phyloP scores from a whole-genome alignment of 1,140 invertebrate genomes.

The Branchinecta lynchi region DNA sequence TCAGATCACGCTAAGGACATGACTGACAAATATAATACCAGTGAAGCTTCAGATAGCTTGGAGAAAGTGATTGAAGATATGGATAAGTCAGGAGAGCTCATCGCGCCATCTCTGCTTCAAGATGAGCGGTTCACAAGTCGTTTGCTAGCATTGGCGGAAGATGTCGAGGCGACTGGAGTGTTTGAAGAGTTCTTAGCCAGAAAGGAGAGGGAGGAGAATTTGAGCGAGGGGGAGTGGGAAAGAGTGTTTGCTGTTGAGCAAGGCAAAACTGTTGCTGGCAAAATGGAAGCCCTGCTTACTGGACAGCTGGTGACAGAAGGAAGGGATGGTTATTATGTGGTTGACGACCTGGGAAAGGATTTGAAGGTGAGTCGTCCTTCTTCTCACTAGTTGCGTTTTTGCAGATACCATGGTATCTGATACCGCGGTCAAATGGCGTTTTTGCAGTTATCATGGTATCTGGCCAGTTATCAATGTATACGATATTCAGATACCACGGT shows the following conservation, averaged over 20 bases:
- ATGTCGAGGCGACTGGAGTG: neutral
- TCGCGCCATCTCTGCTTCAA: neutral
- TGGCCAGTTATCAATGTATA: no score
- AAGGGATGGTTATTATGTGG: neutral
- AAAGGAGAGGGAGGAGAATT: neutral
- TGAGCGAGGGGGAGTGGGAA: neutral
- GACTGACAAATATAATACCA: neutral
- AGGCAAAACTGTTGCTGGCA: neutral
- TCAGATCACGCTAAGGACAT: neutral
- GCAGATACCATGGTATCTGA: no score
- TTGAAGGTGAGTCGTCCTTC: neutral
- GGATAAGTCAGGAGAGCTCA: neutral
- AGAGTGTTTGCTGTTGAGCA: neutral
- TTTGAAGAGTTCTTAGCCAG: neutral
- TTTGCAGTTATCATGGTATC: no score
- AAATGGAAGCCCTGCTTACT: neutral
- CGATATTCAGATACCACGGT: no score
- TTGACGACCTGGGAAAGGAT: neutral
- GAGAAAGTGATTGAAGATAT: neutral
- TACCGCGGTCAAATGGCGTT: no score
- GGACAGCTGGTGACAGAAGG: neutral
- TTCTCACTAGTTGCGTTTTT: no score
- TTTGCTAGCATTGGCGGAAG: neutral
- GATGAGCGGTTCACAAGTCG: neutral
- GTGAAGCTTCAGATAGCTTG: neutral